Conservation (phyloP, 1,140 invertebrate genomes). For the Atta colombica region DNA sequence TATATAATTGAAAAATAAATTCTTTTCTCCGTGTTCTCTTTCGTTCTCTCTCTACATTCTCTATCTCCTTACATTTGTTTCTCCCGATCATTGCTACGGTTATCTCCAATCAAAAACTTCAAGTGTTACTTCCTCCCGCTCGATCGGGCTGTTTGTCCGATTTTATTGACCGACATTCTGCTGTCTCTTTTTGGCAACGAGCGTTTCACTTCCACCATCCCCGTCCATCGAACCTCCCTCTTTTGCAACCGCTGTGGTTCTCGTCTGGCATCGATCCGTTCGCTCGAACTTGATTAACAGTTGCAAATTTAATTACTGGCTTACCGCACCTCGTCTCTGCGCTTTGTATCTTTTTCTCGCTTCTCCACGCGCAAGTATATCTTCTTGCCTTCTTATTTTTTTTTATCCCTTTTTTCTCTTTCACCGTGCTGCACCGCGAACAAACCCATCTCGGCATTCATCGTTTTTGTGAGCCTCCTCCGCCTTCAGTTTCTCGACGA, state of each 20-base stretch:
- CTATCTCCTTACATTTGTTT: conserved; percentile 11
- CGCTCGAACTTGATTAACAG: conserved; percentile 76
- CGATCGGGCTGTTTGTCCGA: conserved; percentile 68
- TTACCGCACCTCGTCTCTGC: conserved; percentile 54
- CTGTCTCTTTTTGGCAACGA: conserved; percentile 34
- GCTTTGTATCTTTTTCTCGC: conserved; percentile 67
- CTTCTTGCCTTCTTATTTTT: conserved; percentile 18
- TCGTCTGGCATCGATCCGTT: conserved; percentile 70
- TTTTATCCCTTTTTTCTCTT: conserved; percentile 13
- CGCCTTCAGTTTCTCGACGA: conserved; percentile 55
- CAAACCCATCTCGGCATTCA: conserved; percentile 59
- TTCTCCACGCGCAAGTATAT: conserved; percentile 5
- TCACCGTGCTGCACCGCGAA: conserved; percentile 24
- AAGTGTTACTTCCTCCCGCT: conserved; percentile 69
- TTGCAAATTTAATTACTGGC: conserved; percentile 81
- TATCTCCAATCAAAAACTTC: conserved; percentile 75
- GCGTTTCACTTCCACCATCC: not conserved
- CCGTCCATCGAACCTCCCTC: conserved; percentile 1
- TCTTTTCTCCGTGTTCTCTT: conserved; percentile 7
- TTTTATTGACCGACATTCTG: conserved; percentile 67
- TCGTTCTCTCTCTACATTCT: not conserved
- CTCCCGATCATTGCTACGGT: conserved; percentile 71
- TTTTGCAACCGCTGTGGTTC: conserved; percentile 35
- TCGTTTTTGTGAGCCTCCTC: conserved; percentile 56
- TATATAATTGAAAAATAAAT: conserved; percentile 63